Conservation (phyloP, 2,797 vertebrate species). For the Halcyon chelicuti region DNA sequence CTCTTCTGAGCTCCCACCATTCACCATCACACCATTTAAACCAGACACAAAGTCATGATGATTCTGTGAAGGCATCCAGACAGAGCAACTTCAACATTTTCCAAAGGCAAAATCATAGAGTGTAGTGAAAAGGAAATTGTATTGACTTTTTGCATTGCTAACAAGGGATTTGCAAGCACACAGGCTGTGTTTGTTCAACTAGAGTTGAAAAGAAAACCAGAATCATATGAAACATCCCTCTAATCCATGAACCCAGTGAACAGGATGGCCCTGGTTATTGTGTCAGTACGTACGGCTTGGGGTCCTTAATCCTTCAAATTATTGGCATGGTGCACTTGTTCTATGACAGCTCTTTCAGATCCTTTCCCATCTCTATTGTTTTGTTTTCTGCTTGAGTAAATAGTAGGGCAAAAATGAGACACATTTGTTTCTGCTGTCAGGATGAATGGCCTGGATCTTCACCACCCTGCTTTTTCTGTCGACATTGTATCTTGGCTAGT, state of each 20-base stretch:
- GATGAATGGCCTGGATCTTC: not conserved
- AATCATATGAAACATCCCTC: constrained; percentile 66
- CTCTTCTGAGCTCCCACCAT: not conserved
- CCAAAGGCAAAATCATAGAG: constrained; percentile 41
- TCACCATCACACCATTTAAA: not conserved
- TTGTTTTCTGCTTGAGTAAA: constrained; percentile 59
- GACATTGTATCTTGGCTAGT: not conserved
- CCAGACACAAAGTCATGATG: constrained; percentile 48
- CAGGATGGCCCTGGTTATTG: constrained; percentile 54
- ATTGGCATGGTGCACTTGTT: constrained; percentile 62
- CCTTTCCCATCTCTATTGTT: constrained; percentile 40
- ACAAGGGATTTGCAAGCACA: constrained; percentile 56
- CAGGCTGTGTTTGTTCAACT: constrained; percentile 57
- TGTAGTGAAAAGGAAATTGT: constrained; percentile 51
- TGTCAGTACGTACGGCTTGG: constrained; percentile 35
- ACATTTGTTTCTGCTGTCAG: constrained; percentile 35
- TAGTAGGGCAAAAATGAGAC: constrained; percentile 23
- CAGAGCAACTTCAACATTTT: constrained; percentile 56
- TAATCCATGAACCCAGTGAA: constrained; percentile 63
- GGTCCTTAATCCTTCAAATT: constrained; percentile 72
- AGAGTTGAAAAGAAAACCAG: constrained; percentile 62
- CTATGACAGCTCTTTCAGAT: constrained; percentile 64
- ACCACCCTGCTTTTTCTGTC: not conserved
- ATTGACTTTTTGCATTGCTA: constrained; percentile 44
- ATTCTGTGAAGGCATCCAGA: constrained; percentile 57